These are phyloP conservation scores for Chymomyza amoena DNA, from an alignment of 2,888 invertebrate genomes.

Conservation along the genomic window DNA sequence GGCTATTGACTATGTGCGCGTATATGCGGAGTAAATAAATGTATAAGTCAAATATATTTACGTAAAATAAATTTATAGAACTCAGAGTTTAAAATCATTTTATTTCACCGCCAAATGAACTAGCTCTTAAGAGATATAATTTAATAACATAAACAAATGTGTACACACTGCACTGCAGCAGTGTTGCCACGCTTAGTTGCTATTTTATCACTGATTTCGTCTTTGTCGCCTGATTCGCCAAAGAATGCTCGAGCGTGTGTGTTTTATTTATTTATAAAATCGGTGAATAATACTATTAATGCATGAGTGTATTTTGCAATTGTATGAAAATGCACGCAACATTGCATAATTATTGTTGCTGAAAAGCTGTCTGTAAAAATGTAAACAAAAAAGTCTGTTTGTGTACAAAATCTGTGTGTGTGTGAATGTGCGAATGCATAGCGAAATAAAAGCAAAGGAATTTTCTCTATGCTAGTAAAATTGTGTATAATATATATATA, in stretches of 20 bases:
- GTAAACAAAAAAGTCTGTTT: slow-evolving; percentile 12
- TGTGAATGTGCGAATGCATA: slow-evolving; percentile 1
- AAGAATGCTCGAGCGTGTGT: slow-evolving; percentile 28
- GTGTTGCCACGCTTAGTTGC: neutral
- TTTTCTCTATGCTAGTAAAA: slow-evolving; percentile 26
- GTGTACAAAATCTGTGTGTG: neutral
- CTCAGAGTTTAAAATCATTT: neutral
- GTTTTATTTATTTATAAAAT: slow-evolving; percentile 42
- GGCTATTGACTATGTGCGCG: slow-evolving; percentile 75
- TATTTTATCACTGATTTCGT: slow-evolving; percentile 15
- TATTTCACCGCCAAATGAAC: neutral
- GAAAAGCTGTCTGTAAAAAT: neutral
- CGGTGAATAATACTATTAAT: slow-evolving; percentile 35
- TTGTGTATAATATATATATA: neutral
- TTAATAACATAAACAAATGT: neutral
- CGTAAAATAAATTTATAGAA: neutral
- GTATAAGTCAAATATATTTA: neutral
- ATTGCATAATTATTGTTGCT: slow-evolving; percentile 20
- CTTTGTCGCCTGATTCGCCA: slow-evolving; percentile 13
- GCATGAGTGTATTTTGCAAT: slow-evolving; percentile 17
- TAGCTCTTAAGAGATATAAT: neutral
- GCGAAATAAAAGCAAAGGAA: slow-evolving; percentile 25
- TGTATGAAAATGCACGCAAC: slow-evolving; percentile 5
- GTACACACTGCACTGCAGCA: neutral
- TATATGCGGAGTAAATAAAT: slow-evolving; percentile 63